Evolutionary conservation across 2,113 vertebrate species (phyloP).

Genomic region (Caracal caracal): DNA sequence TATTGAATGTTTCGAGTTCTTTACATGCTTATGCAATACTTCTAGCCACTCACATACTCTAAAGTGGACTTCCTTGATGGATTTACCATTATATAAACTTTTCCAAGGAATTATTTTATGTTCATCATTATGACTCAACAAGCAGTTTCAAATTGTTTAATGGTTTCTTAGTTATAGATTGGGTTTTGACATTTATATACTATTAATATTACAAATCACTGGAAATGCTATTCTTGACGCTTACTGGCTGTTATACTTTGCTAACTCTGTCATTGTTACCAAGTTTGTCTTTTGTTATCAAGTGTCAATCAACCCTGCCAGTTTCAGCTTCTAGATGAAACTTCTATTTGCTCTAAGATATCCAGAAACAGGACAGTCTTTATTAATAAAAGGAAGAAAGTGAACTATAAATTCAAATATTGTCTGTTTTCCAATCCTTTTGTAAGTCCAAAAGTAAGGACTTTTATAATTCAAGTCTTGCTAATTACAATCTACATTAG

Average conservation of each 20-base stretch:
- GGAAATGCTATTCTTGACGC: neutral
- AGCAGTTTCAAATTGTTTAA: neutral
- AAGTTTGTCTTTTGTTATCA: neutral
- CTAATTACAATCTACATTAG: neutral
- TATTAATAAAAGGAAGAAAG: neutral
- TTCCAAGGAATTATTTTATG: neutral
- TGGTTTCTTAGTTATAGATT: neutral
- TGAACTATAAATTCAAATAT: neutral
- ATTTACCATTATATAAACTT: neutral
- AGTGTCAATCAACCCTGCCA: neutral
- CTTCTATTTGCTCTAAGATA: neutral
- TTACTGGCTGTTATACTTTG: neutral
- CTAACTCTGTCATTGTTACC: neutral
- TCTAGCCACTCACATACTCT: neutral
- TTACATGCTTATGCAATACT: neutral
- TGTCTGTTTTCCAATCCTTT: neutral
- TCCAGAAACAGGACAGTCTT: neutral
- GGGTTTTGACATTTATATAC: neutral
- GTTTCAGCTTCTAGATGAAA: neutral
- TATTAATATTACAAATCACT: neutral
- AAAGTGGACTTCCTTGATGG: neutral
- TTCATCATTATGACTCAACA: neutral
- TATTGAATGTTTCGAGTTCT: neutral
- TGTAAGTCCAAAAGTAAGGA: neutral
- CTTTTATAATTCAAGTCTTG: neutral